Evolutionary conservation across 2,113 vertebrate genomes (phyloP).

Genomic region (Carassius carassius): DNA sequence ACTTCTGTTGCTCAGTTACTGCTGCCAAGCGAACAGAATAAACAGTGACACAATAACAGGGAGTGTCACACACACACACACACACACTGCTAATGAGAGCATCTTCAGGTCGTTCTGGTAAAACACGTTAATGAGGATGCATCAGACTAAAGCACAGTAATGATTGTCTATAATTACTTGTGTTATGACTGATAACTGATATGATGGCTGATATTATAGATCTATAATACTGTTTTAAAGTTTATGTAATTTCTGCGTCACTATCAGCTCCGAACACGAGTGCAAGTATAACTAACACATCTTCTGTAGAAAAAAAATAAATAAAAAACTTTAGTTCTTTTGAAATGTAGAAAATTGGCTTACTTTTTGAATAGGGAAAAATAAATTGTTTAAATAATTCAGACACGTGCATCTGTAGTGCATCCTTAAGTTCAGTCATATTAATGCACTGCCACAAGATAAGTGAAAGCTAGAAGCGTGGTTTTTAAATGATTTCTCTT

Average conservation of each 20-base stretch:
- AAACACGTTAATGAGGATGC: background rate
- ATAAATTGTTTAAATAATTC: background rate
- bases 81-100: background rate
- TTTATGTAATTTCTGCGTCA: background rate
- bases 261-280: background rate
- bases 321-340: no score
- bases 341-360: background rate
- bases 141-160: background rate
- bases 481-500: background rate
- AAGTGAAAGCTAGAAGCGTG: background rate
- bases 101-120: background rate
- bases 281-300: background rate
- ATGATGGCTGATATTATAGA: background rate
- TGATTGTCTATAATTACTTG: background rate
- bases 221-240: background rate
- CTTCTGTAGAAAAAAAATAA: no score
- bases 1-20: conserved; percentile 46
- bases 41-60: conserved; percentile 29
- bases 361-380: background rate
- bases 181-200: background rate
- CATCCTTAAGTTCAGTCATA: background rate
- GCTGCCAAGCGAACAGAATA: conserved; percentile 23
- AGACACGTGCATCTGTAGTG: background rate
- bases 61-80: background rate
- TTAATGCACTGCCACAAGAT: background rate